Conservation (phyloP, 2,113 vertebrate genomes). For the Kryptolebias marmoratus region DNA sequence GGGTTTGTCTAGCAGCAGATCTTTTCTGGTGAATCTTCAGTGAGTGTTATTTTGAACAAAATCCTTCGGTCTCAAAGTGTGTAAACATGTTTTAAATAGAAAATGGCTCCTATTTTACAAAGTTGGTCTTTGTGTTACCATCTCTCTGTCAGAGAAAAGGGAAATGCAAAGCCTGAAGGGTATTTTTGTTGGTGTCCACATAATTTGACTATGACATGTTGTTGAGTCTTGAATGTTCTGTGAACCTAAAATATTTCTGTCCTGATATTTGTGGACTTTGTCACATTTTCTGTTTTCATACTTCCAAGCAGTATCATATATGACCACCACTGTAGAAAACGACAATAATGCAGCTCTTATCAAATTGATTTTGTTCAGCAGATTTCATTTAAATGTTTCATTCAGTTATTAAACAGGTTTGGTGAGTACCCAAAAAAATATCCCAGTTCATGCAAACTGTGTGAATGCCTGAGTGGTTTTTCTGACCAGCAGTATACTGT, state of each 20-base stretch:
- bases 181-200: neutral
- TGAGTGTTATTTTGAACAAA: neutral
- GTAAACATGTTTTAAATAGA: neutral
- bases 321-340: too few species aligned
- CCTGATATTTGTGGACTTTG: neutral
- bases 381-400: too few species aligned
- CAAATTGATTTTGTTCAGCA: too few species aligned
- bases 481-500: too few species aligned
- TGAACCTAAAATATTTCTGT: neutral
- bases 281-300: neutral
- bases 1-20: neutral
- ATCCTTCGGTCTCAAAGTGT: neutral
- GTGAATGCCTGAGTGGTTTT: too few species aligned
- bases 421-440: too few species aligned
- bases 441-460: too few species aligned
- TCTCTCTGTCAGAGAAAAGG: neutral
- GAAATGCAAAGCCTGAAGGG: neutral
- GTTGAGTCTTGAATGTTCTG: neutral
- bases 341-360: too few species aligned
- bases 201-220: neutral
- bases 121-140: neutral
- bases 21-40: neutral
- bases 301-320: too few species aligned
- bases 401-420: too few species aligned
- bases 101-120: neutral